These are phyloP conservation scores for Leptestheria dahalacensis DNA, from an alignment of 1,140 invertebrate species.

Conservation along the genomic window DNA sequence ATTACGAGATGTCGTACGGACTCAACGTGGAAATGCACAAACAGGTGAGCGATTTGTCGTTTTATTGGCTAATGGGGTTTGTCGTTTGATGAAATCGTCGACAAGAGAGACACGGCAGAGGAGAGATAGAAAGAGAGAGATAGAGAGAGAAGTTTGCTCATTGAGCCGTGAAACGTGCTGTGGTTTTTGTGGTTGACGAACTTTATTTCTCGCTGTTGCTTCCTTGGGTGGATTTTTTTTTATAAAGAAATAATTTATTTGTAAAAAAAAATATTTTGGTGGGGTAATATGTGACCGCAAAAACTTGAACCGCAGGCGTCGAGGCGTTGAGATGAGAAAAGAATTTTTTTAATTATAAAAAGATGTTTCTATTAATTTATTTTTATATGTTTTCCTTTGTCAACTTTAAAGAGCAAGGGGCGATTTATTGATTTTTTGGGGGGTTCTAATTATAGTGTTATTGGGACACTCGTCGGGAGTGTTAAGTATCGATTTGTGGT, in stretches of 20 bases:
- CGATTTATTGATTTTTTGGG: too few relatives aligned
- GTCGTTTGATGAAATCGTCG: neutral
- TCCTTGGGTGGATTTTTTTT: neutral
- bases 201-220: neutral
- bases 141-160: neutral
- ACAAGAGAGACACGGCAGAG: conserved; percentile 3
- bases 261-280: neutral
- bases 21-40: conserved; percentile 99
- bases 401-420: too few relatives aligned
- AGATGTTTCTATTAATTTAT: too few relatives aligned
- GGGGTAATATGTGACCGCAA: neutral
- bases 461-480: too few relatives aligned
- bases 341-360: too few relatives aligned
- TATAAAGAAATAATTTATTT: neutral
- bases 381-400: too few relatives aligned
- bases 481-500: too few relatives aligned
- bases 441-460: too few relatives aligned
- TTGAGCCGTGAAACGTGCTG: conserved; percentile 5
- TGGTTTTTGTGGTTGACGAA: neutral
- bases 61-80: neutral
- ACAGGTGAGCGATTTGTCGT: conserved; percentile 51
- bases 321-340: too few relatives aligned
- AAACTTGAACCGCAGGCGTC: too few relatives aligned
- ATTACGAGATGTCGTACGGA: conserved; percentile 99
- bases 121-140: neutral